phyloP scores from a whole-genome alignment of 2,888 invertebrate genomes.

The Ceriagrion tenellum region DNA sequence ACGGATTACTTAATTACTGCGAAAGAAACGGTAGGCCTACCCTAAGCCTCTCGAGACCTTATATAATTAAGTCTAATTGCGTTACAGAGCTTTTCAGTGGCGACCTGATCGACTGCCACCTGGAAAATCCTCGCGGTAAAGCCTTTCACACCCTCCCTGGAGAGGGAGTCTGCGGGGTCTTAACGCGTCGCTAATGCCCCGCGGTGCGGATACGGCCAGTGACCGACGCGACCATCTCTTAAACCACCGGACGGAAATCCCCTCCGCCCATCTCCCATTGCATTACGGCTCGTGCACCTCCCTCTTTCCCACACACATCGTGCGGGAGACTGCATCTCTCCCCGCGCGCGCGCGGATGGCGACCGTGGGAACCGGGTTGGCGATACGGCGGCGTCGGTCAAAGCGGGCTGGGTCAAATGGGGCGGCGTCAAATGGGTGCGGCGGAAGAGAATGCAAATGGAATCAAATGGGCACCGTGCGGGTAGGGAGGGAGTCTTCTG shows the following conservation, averaged over 20 bases:
- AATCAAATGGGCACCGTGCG: neutral
- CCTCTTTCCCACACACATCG: neutral
- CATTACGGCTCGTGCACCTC: neutral
- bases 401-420: neutral
- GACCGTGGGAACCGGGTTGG: neutral
- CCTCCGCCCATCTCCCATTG: neutral
- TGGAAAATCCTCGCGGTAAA: neutral
- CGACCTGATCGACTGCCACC: neutral
- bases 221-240: slow-evolving; percentile 20
- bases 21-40: neutral
- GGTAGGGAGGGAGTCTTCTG: neutral
- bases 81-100: neutral
- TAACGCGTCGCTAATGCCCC: slow-evolving; percentile 12
- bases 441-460: neutral
- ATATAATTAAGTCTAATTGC: neutral
- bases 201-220: neutral
- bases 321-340: neutral
- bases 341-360: neutral
- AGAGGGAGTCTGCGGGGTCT: neutral
- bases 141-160: neutral
- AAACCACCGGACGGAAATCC: neutral
- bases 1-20: neutral
- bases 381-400: neutral
- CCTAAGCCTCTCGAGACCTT: neutral
- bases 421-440: neutral